phyloP scores from a whole-genome alignment of 2,113 vertebrate genomes.

The Cavia porcellus region DNA sequence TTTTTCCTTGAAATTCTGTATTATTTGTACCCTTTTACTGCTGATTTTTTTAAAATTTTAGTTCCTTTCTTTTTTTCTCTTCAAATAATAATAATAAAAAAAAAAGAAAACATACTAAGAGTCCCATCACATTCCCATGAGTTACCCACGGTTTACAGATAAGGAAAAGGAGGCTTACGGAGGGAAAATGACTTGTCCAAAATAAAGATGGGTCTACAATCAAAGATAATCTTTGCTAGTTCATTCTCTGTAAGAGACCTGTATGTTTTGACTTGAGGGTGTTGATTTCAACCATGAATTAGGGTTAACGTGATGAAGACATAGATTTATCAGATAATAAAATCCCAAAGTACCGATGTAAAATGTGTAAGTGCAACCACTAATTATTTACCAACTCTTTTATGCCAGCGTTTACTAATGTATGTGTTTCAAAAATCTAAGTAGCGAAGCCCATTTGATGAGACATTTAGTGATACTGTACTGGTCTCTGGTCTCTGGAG shows the following conservation, averaged over 20 bases:
- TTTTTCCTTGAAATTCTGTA: too few relatives aligned
- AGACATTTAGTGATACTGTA: not conserved
- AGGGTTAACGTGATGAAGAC: constrained; percentile 20
- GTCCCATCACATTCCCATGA: rapidly evolving
- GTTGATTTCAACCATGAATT: constrained; percentile 25
- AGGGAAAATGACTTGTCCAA: not conserved
- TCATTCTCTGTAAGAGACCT: not conserved
- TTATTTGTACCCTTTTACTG: too few relatives aligned
- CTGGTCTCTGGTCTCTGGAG: not conserved
- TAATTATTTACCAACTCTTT: not conserved
- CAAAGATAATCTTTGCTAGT: not conserved
- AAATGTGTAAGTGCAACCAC: not conserved
- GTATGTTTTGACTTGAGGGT: not conserved
- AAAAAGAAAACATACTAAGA: too few relatives aligned
- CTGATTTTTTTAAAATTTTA: too few relatives aligned
- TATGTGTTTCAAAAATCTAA: not conserved
- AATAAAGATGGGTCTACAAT: not conserved
- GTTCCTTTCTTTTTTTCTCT: too few relatives aligned
- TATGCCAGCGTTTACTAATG: not conserved
- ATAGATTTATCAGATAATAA: constrained; percentile 14
- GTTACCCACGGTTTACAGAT: not conserved
- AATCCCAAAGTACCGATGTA: not conserved
- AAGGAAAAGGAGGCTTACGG: not conserved
- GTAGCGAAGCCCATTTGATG: not conserved
- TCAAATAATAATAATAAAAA: too few relatives aligned